phyloP scores from a whole-genome alignment of 2,888 invertebrate species.

The Blastobasis adustella region DNA sequence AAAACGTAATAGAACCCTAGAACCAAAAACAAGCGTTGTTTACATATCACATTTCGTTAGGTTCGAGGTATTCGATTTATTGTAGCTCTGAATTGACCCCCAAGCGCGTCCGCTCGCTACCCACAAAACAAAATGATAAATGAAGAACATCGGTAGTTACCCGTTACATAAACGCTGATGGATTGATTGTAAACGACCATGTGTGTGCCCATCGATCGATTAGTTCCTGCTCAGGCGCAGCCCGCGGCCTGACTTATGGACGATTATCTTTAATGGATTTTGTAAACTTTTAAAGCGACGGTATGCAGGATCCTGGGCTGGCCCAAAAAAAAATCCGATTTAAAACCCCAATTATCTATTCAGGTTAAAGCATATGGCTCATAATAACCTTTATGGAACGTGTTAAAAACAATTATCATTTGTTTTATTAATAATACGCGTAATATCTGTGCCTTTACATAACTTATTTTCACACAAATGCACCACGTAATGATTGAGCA shows the following conservation, averaged over 20 bases:
- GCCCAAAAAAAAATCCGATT: constrained; percentile 43
- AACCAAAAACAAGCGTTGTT: constrained; percentile 34
- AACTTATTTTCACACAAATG: not conserved
- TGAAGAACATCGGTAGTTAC: constrained; percentile 67
- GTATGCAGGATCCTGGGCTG: constrained; percentile 44
- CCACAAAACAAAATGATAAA: constrained; percentile 72
- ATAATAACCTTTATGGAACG: constrained; percentile 31
- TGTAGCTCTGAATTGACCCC: constrained; percentile 51
- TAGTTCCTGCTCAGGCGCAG: constrained; percentile 56
- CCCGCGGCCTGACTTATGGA: constrained; percentile 49
- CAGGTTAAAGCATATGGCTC: constrained; percentile 35
- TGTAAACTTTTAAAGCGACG: constrained; percentile 56
- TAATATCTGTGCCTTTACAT: not conserved
- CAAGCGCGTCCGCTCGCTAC: constrained; percentile 56
- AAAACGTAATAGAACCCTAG: not conserved
- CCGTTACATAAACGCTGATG: constrained; percentile 69
- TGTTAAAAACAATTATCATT: constrained; percentile 29
- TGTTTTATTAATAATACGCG: constrained; percentile 2
- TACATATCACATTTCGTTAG: constrained; percentile 50
- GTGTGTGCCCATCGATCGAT: constrained; percentile 66
- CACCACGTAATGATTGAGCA: not conserved
- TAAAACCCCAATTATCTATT: constrained; percentile 45
- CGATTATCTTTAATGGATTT: constrained; percentile 69
- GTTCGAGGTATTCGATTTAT: constrained; percentile 43
- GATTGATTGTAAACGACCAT: constrained; percentile 68